Conservation (phyloP, 1,140 invertebrate genomes). For the Caligus rogercresseyi region DNA sequence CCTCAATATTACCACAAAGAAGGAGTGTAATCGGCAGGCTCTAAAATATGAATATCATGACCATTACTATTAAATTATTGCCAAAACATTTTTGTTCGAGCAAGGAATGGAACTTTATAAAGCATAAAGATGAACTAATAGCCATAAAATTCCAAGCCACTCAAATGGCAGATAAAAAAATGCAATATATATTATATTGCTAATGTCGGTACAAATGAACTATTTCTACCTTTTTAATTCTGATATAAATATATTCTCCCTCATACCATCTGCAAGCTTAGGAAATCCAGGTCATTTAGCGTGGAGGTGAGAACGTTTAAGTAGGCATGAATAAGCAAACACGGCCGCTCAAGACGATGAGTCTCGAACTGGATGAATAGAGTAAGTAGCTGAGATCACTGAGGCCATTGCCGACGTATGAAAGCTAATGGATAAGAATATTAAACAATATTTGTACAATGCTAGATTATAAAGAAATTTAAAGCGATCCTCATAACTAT, state of each 20-base stretch:
- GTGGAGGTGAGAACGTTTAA: background rate
- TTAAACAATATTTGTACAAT: too few relatives aligned
- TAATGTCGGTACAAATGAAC: too few relatives aligned
- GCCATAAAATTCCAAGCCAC: too few relatives aligned
- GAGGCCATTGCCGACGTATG: background rate
- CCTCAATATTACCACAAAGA: background rate
- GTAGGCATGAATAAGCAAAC: background rate
- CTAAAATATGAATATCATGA: too few relatives aligned
- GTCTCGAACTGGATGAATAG: background rate
- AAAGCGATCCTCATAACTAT: too few relatives aligned
- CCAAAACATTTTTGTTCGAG: too few relatives aligned
- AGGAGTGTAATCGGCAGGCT: background rate
- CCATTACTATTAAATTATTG: too few relatives aligned
- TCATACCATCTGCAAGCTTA: background rate
- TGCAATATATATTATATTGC: too few relatives aligned
- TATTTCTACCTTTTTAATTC: background rate
- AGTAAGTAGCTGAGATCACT: background rate
- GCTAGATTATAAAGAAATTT: too few relatives aligned
- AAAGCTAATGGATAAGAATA: background rate
- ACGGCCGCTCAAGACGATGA: background rate
- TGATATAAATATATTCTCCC: background rate
- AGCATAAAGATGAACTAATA: too few relatives aligned
- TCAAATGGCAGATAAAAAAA: too few relatives aligned
- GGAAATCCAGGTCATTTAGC: background rate
- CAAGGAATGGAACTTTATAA: background rate